These are phyloP conservation scores for Andrena flavipes DNA, from an alignment of 2,888 invertebrate species.

Conservation along the genomic window DNA sequence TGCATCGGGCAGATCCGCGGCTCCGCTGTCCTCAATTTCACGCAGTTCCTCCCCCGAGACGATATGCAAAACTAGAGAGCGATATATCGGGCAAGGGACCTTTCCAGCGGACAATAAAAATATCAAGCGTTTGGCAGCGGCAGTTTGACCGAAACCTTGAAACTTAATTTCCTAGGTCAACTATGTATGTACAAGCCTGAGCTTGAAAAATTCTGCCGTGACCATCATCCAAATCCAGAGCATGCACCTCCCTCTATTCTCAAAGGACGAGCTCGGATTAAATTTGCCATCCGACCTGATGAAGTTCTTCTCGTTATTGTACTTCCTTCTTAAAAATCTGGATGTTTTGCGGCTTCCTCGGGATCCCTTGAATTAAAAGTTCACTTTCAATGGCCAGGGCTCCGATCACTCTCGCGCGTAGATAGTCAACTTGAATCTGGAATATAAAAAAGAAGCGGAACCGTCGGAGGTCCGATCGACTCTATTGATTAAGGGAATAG, in stretches of 20 bases:
- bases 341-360: constrained; percentile 40
- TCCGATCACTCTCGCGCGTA: background rate
- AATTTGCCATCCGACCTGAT: constrained; percentile 16
- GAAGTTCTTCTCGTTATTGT: constrained; percentile 21
- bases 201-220: background rate
- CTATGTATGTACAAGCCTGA: background rate
- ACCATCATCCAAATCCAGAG: background rate
- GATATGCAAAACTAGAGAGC: constrained; percentile 46
- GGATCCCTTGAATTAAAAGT: constrained; percentile 41
- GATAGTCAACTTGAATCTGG: background rate
- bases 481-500: background rate
- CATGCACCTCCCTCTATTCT: constrained; percentile 1
- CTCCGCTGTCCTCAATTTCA: constrained; percentile 50
- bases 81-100: constrained; percentile 34
- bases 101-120: constrained; percentile 33
- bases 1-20: constrained; percentile 14
- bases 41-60: constrained; percentile 49
- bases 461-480: background rate
- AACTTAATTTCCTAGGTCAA: constrained; percentile 19
- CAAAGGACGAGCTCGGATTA: constrained; percentile 40
- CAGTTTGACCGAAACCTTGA: constrained; percentile 35
- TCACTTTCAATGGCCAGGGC: background rate
- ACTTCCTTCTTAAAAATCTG: constrained; percentile 29
- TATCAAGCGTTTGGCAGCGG: constrained; percentile 20
- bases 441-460: background rate